phyloP scores from a whole-genome alignment of 1,140 invertebrate species.

The Cryptotermes secundus region DNA sequence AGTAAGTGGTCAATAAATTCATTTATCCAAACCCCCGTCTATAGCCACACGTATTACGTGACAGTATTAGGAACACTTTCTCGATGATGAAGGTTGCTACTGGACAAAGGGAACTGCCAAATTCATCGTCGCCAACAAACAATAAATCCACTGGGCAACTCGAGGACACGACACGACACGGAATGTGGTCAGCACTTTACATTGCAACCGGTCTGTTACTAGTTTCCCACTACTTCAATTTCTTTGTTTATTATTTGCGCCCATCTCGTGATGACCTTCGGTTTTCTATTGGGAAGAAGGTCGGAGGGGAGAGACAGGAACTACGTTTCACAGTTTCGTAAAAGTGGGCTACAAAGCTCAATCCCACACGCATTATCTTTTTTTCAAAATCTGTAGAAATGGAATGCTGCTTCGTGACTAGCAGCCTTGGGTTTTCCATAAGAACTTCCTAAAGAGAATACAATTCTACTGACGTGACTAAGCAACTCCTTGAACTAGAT shows the following conservation, averaged over 20 bases:
- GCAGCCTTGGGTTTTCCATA: background rate
- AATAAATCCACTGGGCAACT: background rate
- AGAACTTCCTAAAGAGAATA: background rate
- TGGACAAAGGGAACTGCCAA: background rate
- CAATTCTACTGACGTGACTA: background rate
- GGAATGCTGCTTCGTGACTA: background rate
- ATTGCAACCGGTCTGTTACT: background rate
- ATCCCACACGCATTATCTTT: background rate
- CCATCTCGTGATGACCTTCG: constrained; percentile 1
- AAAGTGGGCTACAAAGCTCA: background rate
- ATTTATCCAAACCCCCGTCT: too few species aligned
- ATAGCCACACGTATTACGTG: too few species aligned
- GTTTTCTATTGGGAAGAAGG: background rate
- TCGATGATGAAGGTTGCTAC: background rate
- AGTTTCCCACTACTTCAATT: background rate
- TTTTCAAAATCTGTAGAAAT: background rate
- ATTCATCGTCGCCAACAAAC: background rate
- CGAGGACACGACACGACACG: background rate
- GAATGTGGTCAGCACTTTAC: background rate
- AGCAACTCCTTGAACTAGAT: too few species aligned
- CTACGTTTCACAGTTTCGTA: constrained; percentile 4
- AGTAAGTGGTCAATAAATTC: too few species aligned
- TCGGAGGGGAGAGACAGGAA: background rate
- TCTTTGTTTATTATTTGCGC: background rate
- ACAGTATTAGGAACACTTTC: background rate